Evolutionary conservation across 2,888 invertebrate species (phyloP), one percentile per base, ranked within the genome.

Genomic region (Eledona agricola): DNA sequence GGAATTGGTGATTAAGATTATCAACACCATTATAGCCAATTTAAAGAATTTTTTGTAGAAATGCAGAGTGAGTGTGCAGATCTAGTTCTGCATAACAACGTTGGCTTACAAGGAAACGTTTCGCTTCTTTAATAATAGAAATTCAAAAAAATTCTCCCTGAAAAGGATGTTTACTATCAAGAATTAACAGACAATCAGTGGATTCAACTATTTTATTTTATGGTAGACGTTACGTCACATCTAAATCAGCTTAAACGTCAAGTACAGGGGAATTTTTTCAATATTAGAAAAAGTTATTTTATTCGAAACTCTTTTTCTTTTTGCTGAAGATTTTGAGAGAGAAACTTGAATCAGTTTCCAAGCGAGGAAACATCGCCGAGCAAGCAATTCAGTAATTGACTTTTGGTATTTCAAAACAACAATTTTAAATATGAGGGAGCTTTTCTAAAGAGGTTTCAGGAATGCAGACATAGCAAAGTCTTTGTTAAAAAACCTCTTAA

Each of bases 171-270:
- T 69, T 52, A 63, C 55, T 62, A 67, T 62, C 59, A 63, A 51
- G 60, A 67, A 67, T 43, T 69, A 60, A 60, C 57, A 40, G 55
- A 67, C 55, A 56, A 63, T 56, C 53, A 61, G 51, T 64, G 61
- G 63, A 58, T 63, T 45, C 63, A 66, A 67, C 67, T 64, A 28
- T 62, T 63, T 57, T 59, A 69, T 60, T 67, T 69, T 58, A 66
- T 65, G 63, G 64, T 66, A 57, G 62, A 64, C 55, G 55, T 65
- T 56, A 66, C 63, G 51, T 51, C 58, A 53, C 57, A 69, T 60
- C 59, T 69, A 66, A 67, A 68, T 66, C 55, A 65, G 60, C 62
- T 66, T 51, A 67, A 65, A 64, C 59, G 43, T 56, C 64, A 66
- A 66, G 60, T 70, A 58, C 65, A 68, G 54, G 59, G 60, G 52